phyloP scores from a whole-genome alignment of 2,797 vertebrate species.

The Kryptopterus vitreolus region DNA sequence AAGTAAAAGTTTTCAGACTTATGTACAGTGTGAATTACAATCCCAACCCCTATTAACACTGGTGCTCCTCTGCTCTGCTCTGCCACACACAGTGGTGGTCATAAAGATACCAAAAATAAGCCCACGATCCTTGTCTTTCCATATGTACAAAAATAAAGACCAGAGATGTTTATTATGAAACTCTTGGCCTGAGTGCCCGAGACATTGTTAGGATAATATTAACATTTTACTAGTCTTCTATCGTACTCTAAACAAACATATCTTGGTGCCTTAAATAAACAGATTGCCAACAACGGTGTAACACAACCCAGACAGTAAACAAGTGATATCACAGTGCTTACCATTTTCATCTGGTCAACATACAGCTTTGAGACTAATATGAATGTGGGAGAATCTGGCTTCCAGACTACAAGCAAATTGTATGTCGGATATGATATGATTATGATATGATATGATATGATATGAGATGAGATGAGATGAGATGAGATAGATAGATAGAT shows the following conservation, averaged over 20 bases:
- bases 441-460: too few relatives aligned
- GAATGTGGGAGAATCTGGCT: neutral
- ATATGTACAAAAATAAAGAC: neutral
- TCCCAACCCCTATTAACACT: neutral
- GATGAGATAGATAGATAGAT: neutral
- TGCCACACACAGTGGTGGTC: neutral
- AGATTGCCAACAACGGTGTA: neutral
- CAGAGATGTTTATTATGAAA: constrained; percentile 10
- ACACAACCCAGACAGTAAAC: neutral
- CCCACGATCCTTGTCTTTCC: neutral
- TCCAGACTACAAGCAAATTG: neutral
- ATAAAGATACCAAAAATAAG: neutral
- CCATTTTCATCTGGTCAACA: neutral
- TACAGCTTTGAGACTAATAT: neutral
- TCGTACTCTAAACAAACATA: neutral
- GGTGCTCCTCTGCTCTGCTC: neutral
- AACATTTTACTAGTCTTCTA: neutral
- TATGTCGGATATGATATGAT: neutral
- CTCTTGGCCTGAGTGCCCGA: neutral
- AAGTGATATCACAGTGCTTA: neutral
- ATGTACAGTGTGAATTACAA: neutral
- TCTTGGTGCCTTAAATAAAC: neutral
- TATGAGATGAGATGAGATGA: too few relatives aligned
- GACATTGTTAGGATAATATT: constrained; percentile 2
- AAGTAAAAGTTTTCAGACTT: too few relatives aligned